Percentiles rank a stretch among this genome's conserved stretches.
Conservation (phyloP, 2,888 invertebrate species). For the Stictocephala bisonia region DNA sequence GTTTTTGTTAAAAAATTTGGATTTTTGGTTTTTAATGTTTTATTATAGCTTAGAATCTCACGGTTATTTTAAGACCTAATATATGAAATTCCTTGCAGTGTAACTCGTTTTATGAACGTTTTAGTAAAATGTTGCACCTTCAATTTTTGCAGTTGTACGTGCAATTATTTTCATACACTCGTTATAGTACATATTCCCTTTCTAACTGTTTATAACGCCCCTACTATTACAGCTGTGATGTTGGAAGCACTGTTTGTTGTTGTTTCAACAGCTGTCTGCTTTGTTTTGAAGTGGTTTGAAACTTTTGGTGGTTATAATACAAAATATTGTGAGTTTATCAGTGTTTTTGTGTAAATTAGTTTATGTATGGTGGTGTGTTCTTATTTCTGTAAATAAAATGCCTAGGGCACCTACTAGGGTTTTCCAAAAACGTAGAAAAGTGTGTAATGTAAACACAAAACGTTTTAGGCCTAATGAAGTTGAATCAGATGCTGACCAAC, state of each 20-base stretch:
- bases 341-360: slow-evolving; percentile 20
- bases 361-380: not conserved
- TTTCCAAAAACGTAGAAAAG: slow-evolving; percentile 19
- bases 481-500: slow-evolving; percentile 28
- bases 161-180: slow-evolving; percentile 27
- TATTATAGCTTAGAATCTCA: too few species aligned
- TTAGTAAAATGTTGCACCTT: slow-evolving; percentile 28
- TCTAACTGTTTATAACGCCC: too few species aligned
- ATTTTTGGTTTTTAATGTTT: too few species aligned
- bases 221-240: slow-evolving; percentile 14
- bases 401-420: slow-evolving; percentile 28
- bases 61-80: too few species aligned
- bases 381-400: slow-evolving; percentile 15
- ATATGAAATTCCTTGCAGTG: too few species aligned
- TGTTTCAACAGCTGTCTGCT: slow-evolving; percentile 26
- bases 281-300: not conserved
- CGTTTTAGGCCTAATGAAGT: slow-evolving; percentile 34
- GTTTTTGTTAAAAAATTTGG: too few species aligned
- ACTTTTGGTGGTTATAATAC: slow-evolving; percentile 11
- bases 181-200: slow-evolving; percentile 30
- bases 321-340: slow-evolving; percentile 32
- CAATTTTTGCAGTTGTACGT: slow-evolving; percentile 3
- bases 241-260: slow-evolving; percentile 26
- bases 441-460: slow-evolving; percentile 34
- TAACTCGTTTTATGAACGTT: too few species aligned